phyloP scores from a whole-genome alignment of 2,113 vertebrate species.

The Nesoenas mayeri region DNA sequence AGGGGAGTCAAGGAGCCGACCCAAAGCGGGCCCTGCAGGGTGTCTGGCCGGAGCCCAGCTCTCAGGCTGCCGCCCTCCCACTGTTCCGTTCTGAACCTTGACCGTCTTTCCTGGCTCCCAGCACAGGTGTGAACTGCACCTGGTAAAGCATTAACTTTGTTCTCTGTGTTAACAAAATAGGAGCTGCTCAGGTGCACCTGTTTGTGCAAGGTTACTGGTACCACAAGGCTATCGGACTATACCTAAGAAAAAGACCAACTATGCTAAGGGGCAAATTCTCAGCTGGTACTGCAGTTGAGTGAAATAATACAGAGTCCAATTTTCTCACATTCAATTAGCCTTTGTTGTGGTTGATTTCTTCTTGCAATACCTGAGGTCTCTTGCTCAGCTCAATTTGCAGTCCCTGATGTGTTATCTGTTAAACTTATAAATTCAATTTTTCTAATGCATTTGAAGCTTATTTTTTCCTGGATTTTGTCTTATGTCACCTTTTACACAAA shows the following conservation, averaged over 20 bases:
- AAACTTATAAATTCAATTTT: background rate
- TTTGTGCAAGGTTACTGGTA: slow-evolving; percentile 69
- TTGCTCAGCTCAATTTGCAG: background rate
- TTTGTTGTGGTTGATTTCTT: background rate
- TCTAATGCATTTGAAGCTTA: background rate
- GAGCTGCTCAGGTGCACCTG: slow-evolving; percentile 78
- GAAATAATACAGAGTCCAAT: background rate
- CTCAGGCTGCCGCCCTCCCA: background rate
- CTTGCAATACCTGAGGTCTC: background rate
- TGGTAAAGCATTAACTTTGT: slow-evolving; percentile 81
- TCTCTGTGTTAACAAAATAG: slow-evolving; percentile 72
- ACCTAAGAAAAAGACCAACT: slow-evolving; percentile 32
- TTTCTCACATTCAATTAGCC: background rate
- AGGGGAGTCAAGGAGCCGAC: background rate
- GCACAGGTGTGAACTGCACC: slow-evolving; percentile 81
- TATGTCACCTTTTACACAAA: background rate
- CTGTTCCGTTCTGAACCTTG: slow-evolving; percentile 7
- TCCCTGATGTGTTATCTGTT: background rate
- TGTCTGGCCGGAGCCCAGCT: background rate
- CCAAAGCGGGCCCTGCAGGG: background rate
- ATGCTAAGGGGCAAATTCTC: slow-evolving; percentile 27
- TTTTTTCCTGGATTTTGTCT: background rate
- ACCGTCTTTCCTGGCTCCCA: slow-evolving; percentile 46
- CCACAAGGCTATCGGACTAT: slow-evolving; percentile 28
- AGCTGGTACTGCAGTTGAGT: background rate